Percentiles rank a stretch among this genome's conserved stretches.
Evolutionary conservation across 2,888 invertebrate species (phyloP).

Genomic region (Erpobdella octoculata): DNA sequence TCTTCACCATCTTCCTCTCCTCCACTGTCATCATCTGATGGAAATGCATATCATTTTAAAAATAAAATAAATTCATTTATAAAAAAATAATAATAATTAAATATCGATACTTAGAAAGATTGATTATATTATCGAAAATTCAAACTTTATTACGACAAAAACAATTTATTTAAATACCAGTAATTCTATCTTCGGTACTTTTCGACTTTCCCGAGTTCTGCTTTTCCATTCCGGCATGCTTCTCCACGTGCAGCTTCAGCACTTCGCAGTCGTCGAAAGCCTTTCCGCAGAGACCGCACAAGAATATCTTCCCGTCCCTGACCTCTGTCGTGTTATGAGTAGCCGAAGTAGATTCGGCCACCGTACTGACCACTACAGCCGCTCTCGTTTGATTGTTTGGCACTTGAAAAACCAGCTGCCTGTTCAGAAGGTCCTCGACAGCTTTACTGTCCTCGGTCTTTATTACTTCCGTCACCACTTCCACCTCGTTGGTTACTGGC

Average conservation of each 20-base stretch:
- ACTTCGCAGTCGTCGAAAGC: slow-evolving; percentile 19
- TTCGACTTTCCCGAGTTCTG: neutral
- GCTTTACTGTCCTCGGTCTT: neutral
- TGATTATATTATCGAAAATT: too few relatives aligned
- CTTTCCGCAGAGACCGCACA: slow-evolving; percentile 25
- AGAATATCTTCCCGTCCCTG: slow-evolving; percentile 20
- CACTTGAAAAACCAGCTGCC: slow-evolving; percentile 10
- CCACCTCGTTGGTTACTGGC: slow-evolving; percentile 22
- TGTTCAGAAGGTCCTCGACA: neutral
- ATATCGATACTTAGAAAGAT: too few relatives aligned
- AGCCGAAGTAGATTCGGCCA: neutral
- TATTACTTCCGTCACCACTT: slow-evolving; percentile 12
- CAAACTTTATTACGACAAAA: too few relatives aligned
- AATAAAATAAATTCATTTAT: neutral
- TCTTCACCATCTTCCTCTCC: slow-evolving; percentile 14
- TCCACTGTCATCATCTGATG: slow-evolving; percentile 1
- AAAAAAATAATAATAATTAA: neutral
- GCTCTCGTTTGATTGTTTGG: neutral
- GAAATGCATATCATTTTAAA: neutral
- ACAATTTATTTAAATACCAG: too few relatives aligned
- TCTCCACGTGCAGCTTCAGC: slow-evolving; percentile 24
- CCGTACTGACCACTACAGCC: neutral
- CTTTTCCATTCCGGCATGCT: slow-evolving; percentile 23
- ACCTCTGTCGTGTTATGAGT: slow-evolving; percentile 8
- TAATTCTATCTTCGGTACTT: slow-evolving; percentile 4